A percentile compares a stretch with the other conserved stretches of the same genome.
These are phyloP conservation scores for Heliconius charithonia DNA, from an alignment of 2,888 invertebrate species.

Conservation along the genomic window DNA sequence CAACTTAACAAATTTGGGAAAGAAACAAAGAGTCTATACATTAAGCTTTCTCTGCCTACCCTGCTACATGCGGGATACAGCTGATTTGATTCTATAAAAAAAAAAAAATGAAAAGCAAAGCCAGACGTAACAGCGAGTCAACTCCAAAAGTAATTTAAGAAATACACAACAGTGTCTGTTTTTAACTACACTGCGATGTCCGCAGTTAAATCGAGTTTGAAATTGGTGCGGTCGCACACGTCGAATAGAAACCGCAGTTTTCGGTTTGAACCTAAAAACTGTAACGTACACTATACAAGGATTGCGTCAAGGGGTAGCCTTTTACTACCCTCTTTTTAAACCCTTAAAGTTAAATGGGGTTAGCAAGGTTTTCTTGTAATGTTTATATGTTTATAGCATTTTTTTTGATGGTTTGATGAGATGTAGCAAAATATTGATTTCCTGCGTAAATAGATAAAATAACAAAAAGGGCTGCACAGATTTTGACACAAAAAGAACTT, in stretches of 20 bases:
- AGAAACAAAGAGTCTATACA: too few relatives aligned
- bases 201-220: constrained; percentile 64
- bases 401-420: not conserved
- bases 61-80: not conserved
- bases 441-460: too few relatives aligned
- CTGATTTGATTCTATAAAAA: not conserved
- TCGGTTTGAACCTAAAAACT: constrained; percentile 39
- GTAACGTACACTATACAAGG: constrained; percentile 21
- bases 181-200: constrained; percentile 38
- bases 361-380: not conserved
- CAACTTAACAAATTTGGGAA: too few relatives aligned
- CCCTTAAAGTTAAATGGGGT: not conserved
- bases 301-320: constrained; percentile 21
- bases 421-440: too few relatives aligned
- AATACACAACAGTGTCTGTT: constrained; percentile 14
- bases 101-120: not conserved
- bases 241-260: constrained; percentile 48
- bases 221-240: constrained; percentile 55
- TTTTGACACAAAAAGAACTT: too few relatives aligned
- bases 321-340: not conserved
- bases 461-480: too few relatives aligned
- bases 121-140: not conserved
- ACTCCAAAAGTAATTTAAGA: not conserved
- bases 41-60: too few relatives aligned
- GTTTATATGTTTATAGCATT: not conserved